Conservation (phyloP, 1,140 invertebrate species). For the Drosophila ambigua region DNA sequence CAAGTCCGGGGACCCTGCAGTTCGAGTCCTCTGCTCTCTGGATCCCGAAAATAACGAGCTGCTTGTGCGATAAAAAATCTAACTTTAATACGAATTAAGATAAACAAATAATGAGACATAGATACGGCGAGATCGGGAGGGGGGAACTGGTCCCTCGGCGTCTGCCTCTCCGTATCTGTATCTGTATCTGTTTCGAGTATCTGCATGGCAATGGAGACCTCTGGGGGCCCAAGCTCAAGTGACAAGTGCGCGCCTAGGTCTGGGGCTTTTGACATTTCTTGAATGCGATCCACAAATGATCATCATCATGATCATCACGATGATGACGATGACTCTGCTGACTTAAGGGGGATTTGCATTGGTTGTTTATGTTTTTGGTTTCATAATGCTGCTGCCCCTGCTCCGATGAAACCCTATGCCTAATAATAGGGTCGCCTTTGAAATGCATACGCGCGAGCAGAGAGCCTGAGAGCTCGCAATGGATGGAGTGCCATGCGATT, state of each 20-base stretch:
- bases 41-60: constrained; percentile 66
- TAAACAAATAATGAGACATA: constrained; percentile 68
- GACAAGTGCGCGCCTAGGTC: constrained; percentile 62
- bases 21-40: background rate
- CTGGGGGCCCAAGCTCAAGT: constrained; percentile 68
- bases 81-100: constrained; percentile 76
- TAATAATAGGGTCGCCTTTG: constrained; percentile 82
- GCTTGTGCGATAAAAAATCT: constrained; percentile 71
- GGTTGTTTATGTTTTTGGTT: constrained; percentile 47
- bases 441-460: constrained; percentile 64
- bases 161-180: too few relatives aligned
- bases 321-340: constrained; percentile 27
- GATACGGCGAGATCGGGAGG: constrained; percentile 2
- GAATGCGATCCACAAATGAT: constrained; percentile 41
- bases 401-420: constrained; percentile 68
- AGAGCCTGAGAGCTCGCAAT: constrained; percentile 14
- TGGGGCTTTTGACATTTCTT: constrained; percentile 67
- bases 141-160: background rate
- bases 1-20: background rate
- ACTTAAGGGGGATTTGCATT: constrained; percentile 27
- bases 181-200: constrained; percentile 26
- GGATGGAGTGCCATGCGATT: constrained; percentile 19
- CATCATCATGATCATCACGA: constrained; percentile 6
- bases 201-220: constrained; percentile 59
- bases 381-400: constrained; percentile 38